Evolutionary conservation across 2,113 vertebrate genomes (phyloP).

Genomic region (Ginglymostoma cirratum): DNA sequence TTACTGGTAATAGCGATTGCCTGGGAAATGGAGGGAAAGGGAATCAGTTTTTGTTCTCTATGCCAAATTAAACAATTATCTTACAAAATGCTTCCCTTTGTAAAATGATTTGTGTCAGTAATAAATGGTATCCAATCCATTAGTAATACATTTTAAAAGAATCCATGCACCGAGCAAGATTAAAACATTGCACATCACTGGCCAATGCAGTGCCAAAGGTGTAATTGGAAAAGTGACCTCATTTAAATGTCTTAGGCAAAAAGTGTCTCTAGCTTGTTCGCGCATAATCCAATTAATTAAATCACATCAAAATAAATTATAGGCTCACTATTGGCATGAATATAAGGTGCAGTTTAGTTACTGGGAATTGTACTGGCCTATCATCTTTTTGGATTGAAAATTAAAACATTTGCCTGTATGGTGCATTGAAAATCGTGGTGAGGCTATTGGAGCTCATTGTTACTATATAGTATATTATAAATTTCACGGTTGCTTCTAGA

Average conservation of each 20-base stretch:
- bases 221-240: slow-evolving; percentile 14
- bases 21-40: background rate
- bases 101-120: background rate
- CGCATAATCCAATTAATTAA: background rate
- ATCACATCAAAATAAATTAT: background rate
- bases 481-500: background rate
- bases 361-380: background rate
- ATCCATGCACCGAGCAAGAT: background rate
- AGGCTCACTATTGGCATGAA: background rate
- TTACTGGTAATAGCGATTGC: background rate
- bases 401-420: background rate
- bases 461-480: background rate
- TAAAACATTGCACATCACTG: background rate
- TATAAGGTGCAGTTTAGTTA: background rate
- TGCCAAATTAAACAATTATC: background rate
- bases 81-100: background rate
- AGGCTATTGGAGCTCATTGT: background rate
- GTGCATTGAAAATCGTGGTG: background rate
- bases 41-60: background rate
- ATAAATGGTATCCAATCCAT: background rate
- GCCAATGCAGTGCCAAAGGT: background rate
- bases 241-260: background rate
- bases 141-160: slow-evolving; percentile 1
- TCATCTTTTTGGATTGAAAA: background rate
- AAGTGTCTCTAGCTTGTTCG: background rate